A percentile compares a stretch with the other conserved stretches of the same genome.
Conservation (phyloP, 2,797 vertebrate genomes). For the Picus viridis region DNA sequence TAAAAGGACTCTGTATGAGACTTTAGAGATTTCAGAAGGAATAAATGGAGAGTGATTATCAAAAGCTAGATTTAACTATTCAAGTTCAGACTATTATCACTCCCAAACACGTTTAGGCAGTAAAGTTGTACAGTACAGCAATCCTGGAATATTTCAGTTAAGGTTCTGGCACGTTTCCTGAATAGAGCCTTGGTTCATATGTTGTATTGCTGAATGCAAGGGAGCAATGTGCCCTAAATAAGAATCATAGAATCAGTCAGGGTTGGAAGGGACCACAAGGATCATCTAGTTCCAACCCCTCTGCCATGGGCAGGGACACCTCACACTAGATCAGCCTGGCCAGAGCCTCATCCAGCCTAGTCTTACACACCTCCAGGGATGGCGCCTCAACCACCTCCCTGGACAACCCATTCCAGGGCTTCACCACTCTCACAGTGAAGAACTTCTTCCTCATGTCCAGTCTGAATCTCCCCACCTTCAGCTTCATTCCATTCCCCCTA, state of each 20-base stretch:
- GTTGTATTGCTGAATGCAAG: not conserved
- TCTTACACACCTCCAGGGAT: too few species aligned
- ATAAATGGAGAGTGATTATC: constrained; percentile 24
- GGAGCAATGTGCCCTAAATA: not conserved
- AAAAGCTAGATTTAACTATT: constrained; percentile 42
- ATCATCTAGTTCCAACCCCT: too few species aligned
- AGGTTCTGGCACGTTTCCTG: constrained; percentile 5
- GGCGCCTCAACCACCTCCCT: too few species aligned
- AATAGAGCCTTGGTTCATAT: not conserved
- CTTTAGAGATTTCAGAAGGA: not conserved
- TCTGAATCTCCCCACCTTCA: too few species aligned
- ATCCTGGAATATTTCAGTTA: constrained; percentile 28
- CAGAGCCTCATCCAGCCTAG: too few species aligned
- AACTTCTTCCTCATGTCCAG: too few species aligned
- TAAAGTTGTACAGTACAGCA: constrained; percentile 25
- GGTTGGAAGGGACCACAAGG: too few species aligned
- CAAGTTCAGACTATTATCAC: not conserved
- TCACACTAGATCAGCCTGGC: too few species aligned
- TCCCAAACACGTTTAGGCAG: not conserved
- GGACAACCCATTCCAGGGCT: too few species aligned
- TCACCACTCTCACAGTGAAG: too few species aligned
- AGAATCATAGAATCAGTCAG: not conserved
- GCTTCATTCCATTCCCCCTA: too few species aligned
- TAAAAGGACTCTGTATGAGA: constrained; percentile 15
- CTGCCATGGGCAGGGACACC: too few species aligned